Evolutionary conservation across 2,797 vertebrate species (phyloP).

Genomic region (Cichlasoma orientale): DNA sequence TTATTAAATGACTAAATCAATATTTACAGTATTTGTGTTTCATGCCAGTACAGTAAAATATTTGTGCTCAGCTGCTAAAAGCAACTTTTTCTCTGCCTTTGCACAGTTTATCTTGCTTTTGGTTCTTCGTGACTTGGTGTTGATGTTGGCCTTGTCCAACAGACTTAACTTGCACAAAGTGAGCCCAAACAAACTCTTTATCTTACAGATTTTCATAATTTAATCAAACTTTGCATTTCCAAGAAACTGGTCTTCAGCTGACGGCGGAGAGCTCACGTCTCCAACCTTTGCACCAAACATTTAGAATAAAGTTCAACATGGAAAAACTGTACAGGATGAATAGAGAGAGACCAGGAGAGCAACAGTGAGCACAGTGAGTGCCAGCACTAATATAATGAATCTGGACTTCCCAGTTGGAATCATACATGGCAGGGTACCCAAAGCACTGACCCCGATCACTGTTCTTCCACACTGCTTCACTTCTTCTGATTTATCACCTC

Average conservation of each 20-base stretch:
- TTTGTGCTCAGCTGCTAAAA: fast-evolving
- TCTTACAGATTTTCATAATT: slow-evolving; percentile 8
- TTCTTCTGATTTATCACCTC: slow-evolving; percentile 64
- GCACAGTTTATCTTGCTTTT: not conserved
- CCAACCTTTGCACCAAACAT: slow-evolving; percentile 7
- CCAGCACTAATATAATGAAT: slow-evolving; percentile 22
- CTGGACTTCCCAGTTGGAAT: slow-evolving; percentile 45
- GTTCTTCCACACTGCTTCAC: slow-evolving; percentile 48
- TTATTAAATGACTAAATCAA: not conserved
- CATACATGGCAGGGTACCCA: slow-evolving; percentile 23
- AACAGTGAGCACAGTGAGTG: not conserved
- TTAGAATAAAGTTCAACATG: not conserved
- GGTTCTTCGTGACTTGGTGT: not conserved
- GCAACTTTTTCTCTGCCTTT: not conserved
- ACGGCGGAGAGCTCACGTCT: not conserved
- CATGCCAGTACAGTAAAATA: not conserved
- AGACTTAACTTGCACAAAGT: not conserved
- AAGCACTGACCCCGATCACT: slow-evolving; percentile 36
- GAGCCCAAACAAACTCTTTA: slow-evolving; percentile 8
- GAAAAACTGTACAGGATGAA: not conserved
- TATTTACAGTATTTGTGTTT: not conserved
- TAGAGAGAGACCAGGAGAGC: not conserved
- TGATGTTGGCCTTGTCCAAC: not conserved
- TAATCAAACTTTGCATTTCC: slow-evolving; percentile 19
- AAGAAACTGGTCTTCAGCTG: not conserved